These are phyloP conservation scores for Emydura subglobosa DNA, from an alignment of 2,113 vertebrate genomes.

Conservation along the genomic window DNA sequence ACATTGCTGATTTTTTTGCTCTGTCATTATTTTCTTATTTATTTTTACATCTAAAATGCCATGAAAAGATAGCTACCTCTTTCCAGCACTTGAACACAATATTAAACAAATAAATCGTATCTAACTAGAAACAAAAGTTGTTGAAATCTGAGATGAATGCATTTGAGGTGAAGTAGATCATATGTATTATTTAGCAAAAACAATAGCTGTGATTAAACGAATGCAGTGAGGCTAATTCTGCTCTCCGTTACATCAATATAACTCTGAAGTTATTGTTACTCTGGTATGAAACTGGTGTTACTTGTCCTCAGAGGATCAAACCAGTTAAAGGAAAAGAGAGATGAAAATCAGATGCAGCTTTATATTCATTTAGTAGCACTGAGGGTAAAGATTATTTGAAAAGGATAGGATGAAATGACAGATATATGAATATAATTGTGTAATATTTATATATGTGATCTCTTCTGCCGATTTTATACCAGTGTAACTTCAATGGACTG, in stretches of 20 bases:
- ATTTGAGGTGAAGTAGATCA: background rate
- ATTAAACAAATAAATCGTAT: background rate
- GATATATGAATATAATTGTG: background rate
- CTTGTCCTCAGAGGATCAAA: background rate
- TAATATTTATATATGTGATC: background rate
- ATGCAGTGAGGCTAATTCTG: background rate
- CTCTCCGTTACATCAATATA: background rate
- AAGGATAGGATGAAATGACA: background rate
- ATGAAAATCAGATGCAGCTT: background rate
- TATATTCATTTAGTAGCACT: background rate
- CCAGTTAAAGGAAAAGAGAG: background rate
- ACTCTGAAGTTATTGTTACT: background rate
- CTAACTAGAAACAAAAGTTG: background rate
- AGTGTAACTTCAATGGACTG: background rate
- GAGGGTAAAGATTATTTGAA: background rate
- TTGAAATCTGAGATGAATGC: background rate
- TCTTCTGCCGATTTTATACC: background rate
- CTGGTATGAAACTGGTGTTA: background rate
- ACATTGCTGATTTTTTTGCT: background rate
- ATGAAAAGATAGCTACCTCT: background rate
- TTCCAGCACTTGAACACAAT: background rate
- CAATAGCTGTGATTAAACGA: background rate
- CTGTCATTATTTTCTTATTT: background rate
- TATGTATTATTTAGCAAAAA: background rate
- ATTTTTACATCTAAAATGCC: conserved; percentile 11